A percentile compares a stretch with the other conserved stretches of the same genome.
These are phyloP conservation scores for Tethea ocularis DNA, from an alignment of 2,888 invertebrate species.

Conservation along the genomic window DNA sequence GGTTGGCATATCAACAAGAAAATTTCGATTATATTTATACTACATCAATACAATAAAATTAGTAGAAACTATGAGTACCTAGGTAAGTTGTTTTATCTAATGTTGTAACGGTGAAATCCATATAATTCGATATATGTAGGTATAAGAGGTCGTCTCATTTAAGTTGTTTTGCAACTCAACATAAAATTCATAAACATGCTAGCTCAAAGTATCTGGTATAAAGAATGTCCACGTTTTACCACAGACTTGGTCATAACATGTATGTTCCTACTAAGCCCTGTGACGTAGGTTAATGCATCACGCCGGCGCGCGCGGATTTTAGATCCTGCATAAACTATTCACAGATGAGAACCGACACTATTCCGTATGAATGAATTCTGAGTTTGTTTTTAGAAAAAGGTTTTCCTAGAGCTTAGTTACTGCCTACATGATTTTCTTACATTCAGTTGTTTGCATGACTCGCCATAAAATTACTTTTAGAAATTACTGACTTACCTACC, in stretches of 20 bases:
- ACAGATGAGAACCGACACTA: conserved; percentile 39
- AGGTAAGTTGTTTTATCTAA: too few species aligned
- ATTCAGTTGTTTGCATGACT: background rate
- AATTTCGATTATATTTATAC: too few species aligned
- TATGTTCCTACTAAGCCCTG: conserved; percentile 57
- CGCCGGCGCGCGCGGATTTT: conserved; percentile 56
- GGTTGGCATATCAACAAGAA: too few species aligned
- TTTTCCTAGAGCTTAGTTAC: background rate
- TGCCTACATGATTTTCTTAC: background rate
- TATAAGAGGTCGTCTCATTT: too few species aligned
- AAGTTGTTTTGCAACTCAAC: too few species aligned
- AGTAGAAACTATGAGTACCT: too few species aligned
- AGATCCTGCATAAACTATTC: conserved; percentile 72
- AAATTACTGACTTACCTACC: too few species aligned
- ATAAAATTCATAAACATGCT: background rate
- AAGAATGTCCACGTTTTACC: background rate
- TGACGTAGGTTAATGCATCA: conserved; percentile 73
- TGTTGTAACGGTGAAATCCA: too few species aligned
- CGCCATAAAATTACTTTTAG: background rate
- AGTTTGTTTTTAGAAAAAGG: conserved; percentile 10
- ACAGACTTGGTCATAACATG: conserved; percentile 30
- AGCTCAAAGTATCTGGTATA: background rate
- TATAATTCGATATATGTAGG: too few species aligned
- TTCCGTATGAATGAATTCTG: conserved; percentile 2
- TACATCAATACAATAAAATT: too few species aligned